A percentile compares a stretch with the other conserved stretches of the same genome.
phyloP scores from a whole-genome alignment of 92 coral and sea anemone genomes.

The Parazoanthus darwini region DNA sequence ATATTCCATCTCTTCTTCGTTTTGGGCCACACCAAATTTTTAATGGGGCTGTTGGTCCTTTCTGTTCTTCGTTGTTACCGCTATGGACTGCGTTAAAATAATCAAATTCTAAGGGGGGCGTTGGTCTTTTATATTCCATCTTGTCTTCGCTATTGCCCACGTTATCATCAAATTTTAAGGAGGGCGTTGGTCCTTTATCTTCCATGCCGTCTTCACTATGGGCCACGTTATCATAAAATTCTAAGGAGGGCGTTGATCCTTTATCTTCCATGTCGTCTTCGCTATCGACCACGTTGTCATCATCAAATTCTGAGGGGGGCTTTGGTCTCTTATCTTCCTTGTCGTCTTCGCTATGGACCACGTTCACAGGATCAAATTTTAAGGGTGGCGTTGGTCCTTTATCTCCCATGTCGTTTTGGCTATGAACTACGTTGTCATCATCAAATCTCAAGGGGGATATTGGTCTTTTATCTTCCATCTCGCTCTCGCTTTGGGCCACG shows the following conservation, averaged over 20 bases:
- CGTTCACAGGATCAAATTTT: not conserved
- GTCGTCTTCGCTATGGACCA: conserved; percentile 1
- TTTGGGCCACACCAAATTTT: not conserved
- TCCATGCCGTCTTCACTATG: no score
- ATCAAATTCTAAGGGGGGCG: not conserved
- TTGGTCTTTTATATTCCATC: no score
- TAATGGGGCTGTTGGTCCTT: no score
- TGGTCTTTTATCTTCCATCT: no score
- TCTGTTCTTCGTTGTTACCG: no score
- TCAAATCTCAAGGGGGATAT: no score
- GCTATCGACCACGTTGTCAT: not conserved
- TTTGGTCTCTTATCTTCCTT: not conserved
- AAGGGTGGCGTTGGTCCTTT: no score
- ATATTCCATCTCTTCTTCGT: not conserved
- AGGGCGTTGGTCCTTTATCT: not conserved
- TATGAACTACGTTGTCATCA: no score
- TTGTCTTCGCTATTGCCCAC: no score
- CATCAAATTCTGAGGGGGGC: not conserved
- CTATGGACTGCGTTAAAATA: not conserved
- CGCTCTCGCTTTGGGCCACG: no score
- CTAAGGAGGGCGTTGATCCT: not conserved
- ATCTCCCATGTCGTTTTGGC: no score
- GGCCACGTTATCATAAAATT: not conserved
- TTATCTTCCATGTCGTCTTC: not conserved
- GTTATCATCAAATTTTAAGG: not conserved